Evolutionary conservation across 2,113 vertebrate species (phyloP).

Genomic region (Microcebus jonahi): DNA sequence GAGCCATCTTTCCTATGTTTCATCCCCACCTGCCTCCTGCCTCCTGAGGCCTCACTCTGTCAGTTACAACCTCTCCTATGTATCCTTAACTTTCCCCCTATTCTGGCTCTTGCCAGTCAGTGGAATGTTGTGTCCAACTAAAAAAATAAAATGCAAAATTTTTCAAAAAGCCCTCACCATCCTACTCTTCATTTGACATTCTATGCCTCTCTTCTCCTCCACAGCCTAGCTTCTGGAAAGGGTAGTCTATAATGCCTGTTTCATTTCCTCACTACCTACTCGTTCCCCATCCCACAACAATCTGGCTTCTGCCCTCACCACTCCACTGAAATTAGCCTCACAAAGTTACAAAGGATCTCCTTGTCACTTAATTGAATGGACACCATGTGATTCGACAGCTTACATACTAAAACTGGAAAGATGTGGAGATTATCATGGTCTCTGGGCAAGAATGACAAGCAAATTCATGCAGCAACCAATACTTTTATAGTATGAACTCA

Average conservation of each 20-base stretch:
- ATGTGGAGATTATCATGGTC: conserved; percentile 25
- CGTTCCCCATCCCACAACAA: conserved; percentile 1
- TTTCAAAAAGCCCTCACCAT: neutral
- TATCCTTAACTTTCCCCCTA: neutral
- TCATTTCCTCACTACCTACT: neutral
- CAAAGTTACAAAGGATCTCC: neutral
- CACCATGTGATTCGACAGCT: neutral
- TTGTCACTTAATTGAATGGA: conserved; percentile 12
- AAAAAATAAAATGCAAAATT: neutral
- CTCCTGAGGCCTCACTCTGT: neutral
- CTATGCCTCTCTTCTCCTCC: neutral
- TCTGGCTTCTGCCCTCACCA: conserved; percentile 20
- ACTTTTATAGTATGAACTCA: conserved; percentile 66
- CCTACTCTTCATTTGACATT: neutral
- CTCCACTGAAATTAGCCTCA: conserved; percentile 39
- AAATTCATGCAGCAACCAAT: conserved; percentile 42
- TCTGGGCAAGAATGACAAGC: neutral
- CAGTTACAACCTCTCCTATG: neutral
- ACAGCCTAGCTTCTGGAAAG: neutral
- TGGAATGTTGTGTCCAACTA: neutral
- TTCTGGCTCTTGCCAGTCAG: neutral
- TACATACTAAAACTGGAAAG: conserved; percentile 45
- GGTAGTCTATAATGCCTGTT: neutral
- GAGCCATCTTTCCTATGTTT: neutral
- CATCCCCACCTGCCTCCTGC: neutral